Evolutionary conservation across 2,888 invertebrate genomes (phyloP), one percentile per base, ranked within the genome.

Genomic region (Rhaphigaster nebulosa): DNA sequence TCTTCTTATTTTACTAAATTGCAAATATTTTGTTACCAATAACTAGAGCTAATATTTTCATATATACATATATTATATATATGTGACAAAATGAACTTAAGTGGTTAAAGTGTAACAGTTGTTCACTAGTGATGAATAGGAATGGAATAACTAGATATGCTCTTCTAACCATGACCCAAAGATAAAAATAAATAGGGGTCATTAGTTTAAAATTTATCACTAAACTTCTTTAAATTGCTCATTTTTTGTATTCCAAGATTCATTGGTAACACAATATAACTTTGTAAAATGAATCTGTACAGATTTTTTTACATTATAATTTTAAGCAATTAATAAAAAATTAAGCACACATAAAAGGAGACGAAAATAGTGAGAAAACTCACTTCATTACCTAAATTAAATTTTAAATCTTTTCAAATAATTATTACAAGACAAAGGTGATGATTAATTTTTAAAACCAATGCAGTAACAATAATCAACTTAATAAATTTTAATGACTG

Each of bases 401-500:
- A 76, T 76, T 38, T 5, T 0, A 38, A 20, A 10, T 38, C 34
- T 8, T 38, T 38, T 38, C 29, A 34, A 38, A 29, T 4, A 60
- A 26, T 60, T n/a, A 45, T 45, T 5, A 29, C 65, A 29, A 29
- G 65, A 1, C 15, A 65, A 29, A 15, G 18, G 23, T 3, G 29
- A 65, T 34, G 34, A 38, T 34, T 38, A 20, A 76, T 76, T 38
- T 0, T 76, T 12, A n/a, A 76, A 76, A 38, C 34, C 38, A 20
- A 76, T 76, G 20, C 38, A 76, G 20, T 20, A 20, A 23, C 20
- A 76, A 60, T 60, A 60, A 76, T 76, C 5, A 76, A 23, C 18
- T 76, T 2, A 38, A 38, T 38, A 76, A 84, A 84, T n/a, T 84
- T 84, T n/a, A 45, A 84, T 84, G 84, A 84, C n/a, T n/a, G 84